Evolutionary conservation across 2,113 vertebrate species (phyloP).

Genomic region (Tinamus guttatus): DNA sequence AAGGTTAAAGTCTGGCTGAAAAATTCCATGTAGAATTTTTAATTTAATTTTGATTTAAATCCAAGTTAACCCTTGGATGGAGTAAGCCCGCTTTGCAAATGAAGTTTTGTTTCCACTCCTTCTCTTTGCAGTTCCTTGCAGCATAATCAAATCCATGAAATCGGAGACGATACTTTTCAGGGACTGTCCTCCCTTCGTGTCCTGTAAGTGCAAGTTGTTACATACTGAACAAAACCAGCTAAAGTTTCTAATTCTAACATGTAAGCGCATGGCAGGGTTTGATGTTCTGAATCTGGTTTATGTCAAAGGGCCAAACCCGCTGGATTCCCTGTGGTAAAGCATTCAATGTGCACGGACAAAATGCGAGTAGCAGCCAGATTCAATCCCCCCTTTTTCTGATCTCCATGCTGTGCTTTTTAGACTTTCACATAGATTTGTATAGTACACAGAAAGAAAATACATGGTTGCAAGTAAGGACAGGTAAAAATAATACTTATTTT

Average conservation of each 20-base stretch:
- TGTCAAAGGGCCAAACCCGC: neutral
- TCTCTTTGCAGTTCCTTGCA: conserved; percentile 86
- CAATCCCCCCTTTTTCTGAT: neutral
- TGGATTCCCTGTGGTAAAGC: neutral
- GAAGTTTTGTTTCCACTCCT: neutral
- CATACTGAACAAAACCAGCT: neutral
- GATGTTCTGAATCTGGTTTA: neutral
- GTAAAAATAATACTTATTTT: neutral
- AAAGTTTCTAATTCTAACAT: neutral
- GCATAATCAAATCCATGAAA: conserved; percentile 89
- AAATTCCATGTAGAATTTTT: neutral
- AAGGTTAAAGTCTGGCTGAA: neutral
- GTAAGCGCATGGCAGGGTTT: neutral
- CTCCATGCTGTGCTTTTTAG: neutral
- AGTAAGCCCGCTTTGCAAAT: neutral
- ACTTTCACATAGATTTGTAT: neutral
- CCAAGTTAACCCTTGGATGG: neutral
- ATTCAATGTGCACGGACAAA: neutral
- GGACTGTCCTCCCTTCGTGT: conserved; percentile 86
- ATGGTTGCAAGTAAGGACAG: neutral
- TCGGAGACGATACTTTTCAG: conserved; percentile 88
- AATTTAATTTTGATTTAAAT: neutral
- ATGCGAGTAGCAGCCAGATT: neutral
- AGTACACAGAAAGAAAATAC: neutral
- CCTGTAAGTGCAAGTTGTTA: conserved; percentile 85